A percentile compares a stretch with the other conserved stretches of the same genome.
These are phyloP conservation scores for Spodoptera litura DNA, from an alignment of 1,140 invertebrate genomes.

Conservation along the genomic window DNA sequence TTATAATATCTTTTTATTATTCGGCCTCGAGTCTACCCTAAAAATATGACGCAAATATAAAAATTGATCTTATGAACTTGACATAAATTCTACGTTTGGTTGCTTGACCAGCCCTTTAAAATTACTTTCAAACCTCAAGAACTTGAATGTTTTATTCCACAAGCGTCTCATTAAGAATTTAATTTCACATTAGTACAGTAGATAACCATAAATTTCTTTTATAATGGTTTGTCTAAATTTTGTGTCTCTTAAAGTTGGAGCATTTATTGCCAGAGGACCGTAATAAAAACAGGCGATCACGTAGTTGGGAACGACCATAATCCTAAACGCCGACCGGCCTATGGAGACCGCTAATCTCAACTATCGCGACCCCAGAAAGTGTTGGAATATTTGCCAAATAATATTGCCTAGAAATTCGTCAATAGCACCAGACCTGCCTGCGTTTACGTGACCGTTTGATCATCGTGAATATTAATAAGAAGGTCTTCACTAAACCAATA, in stretches of 20 bases:
- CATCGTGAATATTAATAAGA: too few species aligned
- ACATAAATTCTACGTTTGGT: neutral
- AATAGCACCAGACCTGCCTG: neutral
- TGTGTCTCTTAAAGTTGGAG: constrained; percentile 17
- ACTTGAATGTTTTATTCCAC: neutral
- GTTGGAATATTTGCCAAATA: constrained; percentile 1
- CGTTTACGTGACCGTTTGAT: neutral
- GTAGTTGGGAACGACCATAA: constrained; percentile 47
- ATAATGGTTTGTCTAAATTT: constrained; percentile 23
- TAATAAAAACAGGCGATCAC: constrained; percentile 50
- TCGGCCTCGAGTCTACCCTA: too few species aligned
- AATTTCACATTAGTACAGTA: neutral
- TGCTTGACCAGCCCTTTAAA: neutral
- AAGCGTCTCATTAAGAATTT: constrained; percentile 1
- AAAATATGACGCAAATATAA: too few species aligned
- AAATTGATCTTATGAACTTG: too few species aligned
- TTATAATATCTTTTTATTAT: too few species aligned
- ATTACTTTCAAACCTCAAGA: neutral
- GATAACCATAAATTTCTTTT: constrained; percentile 13
- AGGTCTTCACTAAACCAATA: too few species aligned
- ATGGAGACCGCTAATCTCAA: constrained; percentile 33
- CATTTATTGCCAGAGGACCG: constrained; percentile 14
- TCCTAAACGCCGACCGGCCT: constrained; percentile 35
- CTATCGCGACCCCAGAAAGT: neutral
- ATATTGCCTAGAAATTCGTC: neutral